Conservation (phyloP, 2,888 invertebrate genomes). For the Andrena haemorrhoa region DNA sequence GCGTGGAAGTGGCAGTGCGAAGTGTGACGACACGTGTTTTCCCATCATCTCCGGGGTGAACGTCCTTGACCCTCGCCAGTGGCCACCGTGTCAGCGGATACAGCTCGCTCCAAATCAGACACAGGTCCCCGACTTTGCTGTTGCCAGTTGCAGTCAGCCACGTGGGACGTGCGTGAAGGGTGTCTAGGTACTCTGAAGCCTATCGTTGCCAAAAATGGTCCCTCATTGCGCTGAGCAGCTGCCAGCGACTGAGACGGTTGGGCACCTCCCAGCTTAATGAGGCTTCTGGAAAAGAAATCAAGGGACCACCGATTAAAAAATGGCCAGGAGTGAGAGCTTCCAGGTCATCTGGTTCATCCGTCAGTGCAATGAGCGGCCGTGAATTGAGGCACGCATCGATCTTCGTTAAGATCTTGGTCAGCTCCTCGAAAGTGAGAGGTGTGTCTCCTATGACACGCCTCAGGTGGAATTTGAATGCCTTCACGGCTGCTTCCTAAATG, state of each 20-base stretch:
- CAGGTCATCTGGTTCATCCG: not conserved
- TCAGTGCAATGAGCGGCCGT: conserved; percentile 32
- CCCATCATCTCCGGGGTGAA: conserved; percentile 69
- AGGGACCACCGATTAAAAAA: conserved; percentile 28
- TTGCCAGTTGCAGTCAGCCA: conserved; percentile 36
- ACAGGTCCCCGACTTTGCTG: conserved; percentile 39
- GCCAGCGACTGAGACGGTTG: conserved; percentile 59
- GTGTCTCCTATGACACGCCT: conserved; percentile 64
- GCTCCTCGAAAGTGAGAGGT: conserved; percentile 68
- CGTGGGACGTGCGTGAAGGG: conserved; percentile 35
- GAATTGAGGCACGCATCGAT: conserved; percentile 62
- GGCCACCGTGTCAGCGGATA: conserved; percentile 65
- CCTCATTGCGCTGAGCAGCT: conserved; percentile 12
- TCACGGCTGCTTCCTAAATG: conserved; percentile 66
- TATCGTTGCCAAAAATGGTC: conserved; percentile 50
- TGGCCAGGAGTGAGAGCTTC: conserved; percentile 6
- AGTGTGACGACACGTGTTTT: conserved; percentile 64
- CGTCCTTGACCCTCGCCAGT: conserved; percentile 54
- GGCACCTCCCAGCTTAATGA: conserved; percentile 49
- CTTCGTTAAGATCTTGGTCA: conserved; percentile 48
- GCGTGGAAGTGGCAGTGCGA: conserved; percentile 56
- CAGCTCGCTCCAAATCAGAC: conserved; percentile 60
- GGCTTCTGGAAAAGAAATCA: conserved; percentile 67
- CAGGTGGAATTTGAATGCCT: conserved; percentile 65
- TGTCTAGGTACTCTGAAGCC: conserved; percentile 42